Conservation (phyloP, 2,113 vertebrate species). For the Centropus unirufus region DNA sequence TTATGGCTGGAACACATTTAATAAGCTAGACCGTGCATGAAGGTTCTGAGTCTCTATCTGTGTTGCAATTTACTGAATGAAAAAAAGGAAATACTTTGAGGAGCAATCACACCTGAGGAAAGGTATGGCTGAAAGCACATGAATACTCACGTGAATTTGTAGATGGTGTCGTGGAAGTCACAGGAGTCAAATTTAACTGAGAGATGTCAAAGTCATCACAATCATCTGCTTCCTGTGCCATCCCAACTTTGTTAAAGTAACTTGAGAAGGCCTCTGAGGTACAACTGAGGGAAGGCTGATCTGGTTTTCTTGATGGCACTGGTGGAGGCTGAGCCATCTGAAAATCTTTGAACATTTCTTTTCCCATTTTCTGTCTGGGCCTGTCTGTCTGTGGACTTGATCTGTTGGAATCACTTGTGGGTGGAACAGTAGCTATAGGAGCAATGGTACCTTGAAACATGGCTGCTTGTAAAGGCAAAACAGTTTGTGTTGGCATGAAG, state of each 20-base stretch:
- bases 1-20: background rate
- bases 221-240: conserved; percentile 96
- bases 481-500: conserved; percentile 97
- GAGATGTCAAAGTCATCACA: conserved; percentile 99
- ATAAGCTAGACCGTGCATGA: background rate
- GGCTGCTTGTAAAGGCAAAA: conserved; percentile 94
- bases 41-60: background rate
- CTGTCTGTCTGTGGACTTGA: conserved; percentile 91
- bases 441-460: conserved; percentile 93
- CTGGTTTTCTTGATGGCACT: conserved; percentile 88
- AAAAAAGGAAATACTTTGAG: background rate
- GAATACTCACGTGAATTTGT: conserved; percentile 94
- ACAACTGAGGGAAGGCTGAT: conserved; percentile 89
- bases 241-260: conserved; percentile 97
- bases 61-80: background rate
- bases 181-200: conserved; percentile 97
- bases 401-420: conserved; percentile 83
- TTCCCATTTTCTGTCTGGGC: conserved; percentile 88
- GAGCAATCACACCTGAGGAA: background rate
- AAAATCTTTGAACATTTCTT: conserved; percentile 98
- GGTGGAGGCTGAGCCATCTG: conserved; percentile 95
- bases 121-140: background rate
- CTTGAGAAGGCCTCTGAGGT: conserved; percentile 97
- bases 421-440: conserved; percentile 84
- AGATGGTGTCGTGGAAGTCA: conserved; percentile 97